Conservation (phyloP, 2,888 invertebrate species). For the Eristalis arbustorum region DNA sequence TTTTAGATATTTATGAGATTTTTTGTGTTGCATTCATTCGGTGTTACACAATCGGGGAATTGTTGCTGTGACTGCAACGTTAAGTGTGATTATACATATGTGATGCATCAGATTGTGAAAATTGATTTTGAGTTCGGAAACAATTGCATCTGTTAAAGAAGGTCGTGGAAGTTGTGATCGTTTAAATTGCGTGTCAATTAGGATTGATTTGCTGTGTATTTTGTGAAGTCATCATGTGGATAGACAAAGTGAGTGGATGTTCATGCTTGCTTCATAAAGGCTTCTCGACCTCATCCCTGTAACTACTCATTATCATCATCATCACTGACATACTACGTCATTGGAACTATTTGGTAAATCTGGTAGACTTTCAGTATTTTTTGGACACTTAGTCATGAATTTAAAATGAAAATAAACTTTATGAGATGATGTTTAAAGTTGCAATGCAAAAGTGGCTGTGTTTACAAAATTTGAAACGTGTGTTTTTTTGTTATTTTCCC, state of each 20-base stretch:
- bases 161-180: not conserved
- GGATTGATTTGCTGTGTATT: not conserved
- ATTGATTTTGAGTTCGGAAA: not conserved
- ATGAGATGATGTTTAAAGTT: too few relatives aligned
- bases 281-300: conserved; percentile 22
- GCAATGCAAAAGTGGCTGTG: too few relatives aligned
- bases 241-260: conserved; percentile 56
- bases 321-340: conserved; percentile 27
- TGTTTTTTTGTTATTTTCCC: not conserved
- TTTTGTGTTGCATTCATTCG: not conserved
- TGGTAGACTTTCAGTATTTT: too few relatives aligned
- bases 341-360: not conserved
- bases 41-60: conserved; percentile 20
- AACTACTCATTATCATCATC: conserved; percentile 31
- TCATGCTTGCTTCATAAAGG: conserved; percentile 15
- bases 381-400: too few relatives aligned
- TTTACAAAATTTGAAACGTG: too few relatives aligned
- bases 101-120: not conserved
- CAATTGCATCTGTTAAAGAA: too few relatives aligned
- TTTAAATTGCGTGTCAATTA: not conserved
- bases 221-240: conserved; percentile 41
- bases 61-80: not conserved
- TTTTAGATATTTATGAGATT: not conserved
- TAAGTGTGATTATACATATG: not conserved
- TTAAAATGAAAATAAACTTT: too few relatives aligned